phyloP scores from a whole-genome alignment of 1,140 invertebrate species.

The Colletes gigas region DNA sequence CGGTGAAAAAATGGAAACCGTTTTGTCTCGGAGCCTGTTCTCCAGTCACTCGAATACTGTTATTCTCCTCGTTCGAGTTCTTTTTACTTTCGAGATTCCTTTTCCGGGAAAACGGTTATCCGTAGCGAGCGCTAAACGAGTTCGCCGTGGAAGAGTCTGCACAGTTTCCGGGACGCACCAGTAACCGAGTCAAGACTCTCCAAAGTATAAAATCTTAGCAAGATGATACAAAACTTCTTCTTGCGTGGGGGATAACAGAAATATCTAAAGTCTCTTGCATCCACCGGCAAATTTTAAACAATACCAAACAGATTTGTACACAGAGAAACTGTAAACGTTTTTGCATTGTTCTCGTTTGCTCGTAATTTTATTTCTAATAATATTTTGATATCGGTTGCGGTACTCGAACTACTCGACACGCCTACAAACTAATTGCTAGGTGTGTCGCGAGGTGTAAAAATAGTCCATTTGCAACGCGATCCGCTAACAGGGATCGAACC shows the following conservation, averaged over 20 bases:
- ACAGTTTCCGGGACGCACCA: neutral
- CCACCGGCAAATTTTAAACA: too few relatives aligned
- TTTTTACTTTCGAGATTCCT: slow-evolving; percentile 1
- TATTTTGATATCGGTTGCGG: too few relatives aligned
- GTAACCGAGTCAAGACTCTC: neutral
- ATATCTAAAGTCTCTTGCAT: neutral
- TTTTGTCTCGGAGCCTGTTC: neutral
- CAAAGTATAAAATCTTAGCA: neutral
- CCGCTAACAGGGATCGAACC: too few relatives aligned
- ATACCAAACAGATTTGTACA: too few relatives aligned
- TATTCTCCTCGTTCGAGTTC: neutral
- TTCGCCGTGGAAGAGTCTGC: neutral
- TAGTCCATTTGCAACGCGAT: too few relatives aligned
- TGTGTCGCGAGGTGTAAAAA: too few relatives aligned
- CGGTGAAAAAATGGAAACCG: neutral
- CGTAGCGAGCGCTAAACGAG: neutral
- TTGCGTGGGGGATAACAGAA: neutral
- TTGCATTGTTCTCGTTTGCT: too few relatives aligned
- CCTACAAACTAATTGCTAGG: too few relatives aligned
- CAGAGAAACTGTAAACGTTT: too few relatives aligned
- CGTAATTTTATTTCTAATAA: too few relatives aligned
- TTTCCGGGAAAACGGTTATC: neutral
- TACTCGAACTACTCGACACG: too few relatives aligned
- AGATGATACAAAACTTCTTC: neutral
- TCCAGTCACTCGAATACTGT: neutral